phyloP scores from a whole-genome alignment of 1,140 invertebrate genomes.

The Bemisia tabaci region DNA sequence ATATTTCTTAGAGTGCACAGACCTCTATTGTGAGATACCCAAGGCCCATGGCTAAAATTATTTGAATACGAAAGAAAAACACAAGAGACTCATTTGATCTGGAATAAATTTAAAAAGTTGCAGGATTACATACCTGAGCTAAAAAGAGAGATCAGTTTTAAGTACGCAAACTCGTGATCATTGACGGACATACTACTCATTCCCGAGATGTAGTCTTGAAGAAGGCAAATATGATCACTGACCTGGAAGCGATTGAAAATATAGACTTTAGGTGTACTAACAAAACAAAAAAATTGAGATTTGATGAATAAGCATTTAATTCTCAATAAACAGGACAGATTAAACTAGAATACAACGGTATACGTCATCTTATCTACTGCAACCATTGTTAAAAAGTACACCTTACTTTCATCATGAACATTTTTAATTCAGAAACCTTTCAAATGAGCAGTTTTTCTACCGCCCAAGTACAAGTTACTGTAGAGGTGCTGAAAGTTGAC shows the following conservation, averaged over 20 bases:
- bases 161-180: conserved; percentile 74
- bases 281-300: conserved; percentile 8
- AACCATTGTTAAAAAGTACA: neutral
- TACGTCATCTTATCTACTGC: neutral
- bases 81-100: too few species aligned
- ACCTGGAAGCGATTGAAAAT: conserved; percentile 32
- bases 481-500: too few species aligned
- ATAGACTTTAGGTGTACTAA: conserved; percentile 9
- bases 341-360: neutral
- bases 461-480: too few species aligned
- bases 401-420: too few species aligned
- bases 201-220: conserved; percentile 68
- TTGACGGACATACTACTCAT: conserved; percentile 62
- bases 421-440: too few species aligned
- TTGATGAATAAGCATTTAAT: neutral
- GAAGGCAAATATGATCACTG: conserved; percentile 64
- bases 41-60: too few species aligned
- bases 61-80: too few species aligned
- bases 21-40: too few species aligned
- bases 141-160: conserved; percentile 77
- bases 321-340: neutral
- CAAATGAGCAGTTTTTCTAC: too few species aligned
- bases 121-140: conserved; percentile 40
- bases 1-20: too few species aligned
- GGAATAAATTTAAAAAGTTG: too few species aligned